Base-by-base conservation (phyloP, 2,113 vertebrate genomes). In the Pelodiscus sinensis region DNA sequence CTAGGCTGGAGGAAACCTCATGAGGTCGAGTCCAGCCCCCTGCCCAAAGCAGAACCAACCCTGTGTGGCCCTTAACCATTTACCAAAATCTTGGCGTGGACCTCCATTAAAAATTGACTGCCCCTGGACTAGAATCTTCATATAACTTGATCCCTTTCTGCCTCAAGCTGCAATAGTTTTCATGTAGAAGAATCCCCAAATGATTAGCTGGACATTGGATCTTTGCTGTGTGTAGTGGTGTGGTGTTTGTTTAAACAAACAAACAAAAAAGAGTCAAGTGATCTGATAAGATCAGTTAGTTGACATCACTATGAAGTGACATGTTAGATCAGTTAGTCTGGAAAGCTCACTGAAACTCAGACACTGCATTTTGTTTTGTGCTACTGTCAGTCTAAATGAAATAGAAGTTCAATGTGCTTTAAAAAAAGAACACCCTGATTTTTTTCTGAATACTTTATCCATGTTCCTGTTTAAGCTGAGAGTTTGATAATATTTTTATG, bases 271-370 rank as follows among this genome's bases (percentile, higher is more conserved):
- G 78, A 89, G 87, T 94, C 85, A 90, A 90, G 90, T 95, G 79
- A 90, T 96, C 93, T 80, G 94, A 94, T 90, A 95, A 96, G 96
- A 93, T 94, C 86, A 85, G 62, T 96, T 94, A 92, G 91, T 57
- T 92, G 93, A 94, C 80, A 95, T 73, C 73, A 71, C 54, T 68
- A 88, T 90, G 93, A 88, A 77, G 92, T 96, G 93, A 95, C 92
- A 83, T 94, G 77, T 87, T 95, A 95, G 60, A 56, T 80, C 60
- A 38, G 21, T 80, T 52, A 85, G 25, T 94, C 54, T 84, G 56
- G 81, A 88, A 96, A 94, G 92, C 83, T 96, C 90, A 94, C 89
- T 93, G 90, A 96, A 88, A 65, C 73, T 93, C 91, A 84, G 52
- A 88, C 85, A 81, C 11, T 60, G 81, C 16, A 3, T 81, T 90